These are phyloP conservation scores for Spatula versicolor DNA, from an alignment of 2,797 vertebrate genomes.

Conservation along the genomic window DNA sequence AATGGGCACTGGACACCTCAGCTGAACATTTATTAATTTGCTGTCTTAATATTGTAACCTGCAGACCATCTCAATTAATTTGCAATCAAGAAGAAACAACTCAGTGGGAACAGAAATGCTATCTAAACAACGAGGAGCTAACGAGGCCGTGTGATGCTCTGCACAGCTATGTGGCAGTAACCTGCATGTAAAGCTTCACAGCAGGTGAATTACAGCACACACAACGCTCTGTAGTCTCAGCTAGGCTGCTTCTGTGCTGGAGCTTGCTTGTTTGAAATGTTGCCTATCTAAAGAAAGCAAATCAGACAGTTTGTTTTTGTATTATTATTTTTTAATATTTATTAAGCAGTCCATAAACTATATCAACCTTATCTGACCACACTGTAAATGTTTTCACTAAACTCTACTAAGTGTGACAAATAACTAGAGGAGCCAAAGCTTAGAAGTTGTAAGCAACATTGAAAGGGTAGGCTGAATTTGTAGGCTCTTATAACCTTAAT, in stretches of 20 bases:
- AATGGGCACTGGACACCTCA: neutral
- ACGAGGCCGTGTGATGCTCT: fast-evolving
- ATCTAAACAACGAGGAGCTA: neutral
- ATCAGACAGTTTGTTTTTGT: neutral
- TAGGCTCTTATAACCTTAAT: neutral
- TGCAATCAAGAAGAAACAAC: neutral
- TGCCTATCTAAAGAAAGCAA: neutral
- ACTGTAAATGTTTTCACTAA: neutral
- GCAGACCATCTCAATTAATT: neutral
- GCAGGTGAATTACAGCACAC: neutral
- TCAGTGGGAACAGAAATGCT: neutral
- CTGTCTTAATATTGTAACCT: neutral
- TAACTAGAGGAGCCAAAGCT: neutral
- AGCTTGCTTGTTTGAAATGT: neutral
- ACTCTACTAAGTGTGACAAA: neutral
- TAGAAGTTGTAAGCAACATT: neutral
- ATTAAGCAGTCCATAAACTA: neutral
- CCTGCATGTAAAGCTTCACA: neutral
- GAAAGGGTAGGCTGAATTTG: neutral
- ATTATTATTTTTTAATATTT: neutral
- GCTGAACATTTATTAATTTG: neutral
- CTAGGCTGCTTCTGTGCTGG: neutral
- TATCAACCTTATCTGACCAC: neutral
- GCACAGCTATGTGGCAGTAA: neutral
- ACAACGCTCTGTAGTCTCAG: neutral